Conservation (phyloP, 2,113 vertebrate species). For the Syrrhaptes paradoxus region DNA sequence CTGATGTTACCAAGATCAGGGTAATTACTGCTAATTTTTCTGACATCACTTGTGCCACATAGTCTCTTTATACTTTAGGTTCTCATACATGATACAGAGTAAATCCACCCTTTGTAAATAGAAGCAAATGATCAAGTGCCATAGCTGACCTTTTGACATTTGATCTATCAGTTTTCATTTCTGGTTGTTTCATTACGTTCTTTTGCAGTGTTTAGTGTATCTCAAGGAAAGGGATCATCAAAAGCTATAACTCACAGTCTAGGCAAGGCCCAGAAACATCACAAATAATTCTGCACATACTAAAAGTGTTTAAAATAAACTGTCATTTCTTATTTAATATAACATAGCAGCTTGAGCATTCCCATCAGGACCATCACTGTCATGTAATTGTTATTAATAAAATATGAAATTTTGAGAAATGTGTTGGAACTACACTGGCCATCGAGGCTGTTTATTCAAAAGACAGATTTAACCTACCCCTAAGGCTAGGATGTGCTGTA, state of each 20-base stretch:
- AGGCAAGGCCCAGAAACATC: background rate
- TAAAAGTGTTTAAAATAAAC: background rate
- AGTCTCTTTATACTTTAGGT: background rate
- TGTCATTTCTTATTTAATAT: background rate
- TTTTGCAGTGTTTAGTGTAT: background rate
- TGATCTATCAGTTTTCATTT: background rate
- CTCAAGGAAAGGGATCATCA: background rate
- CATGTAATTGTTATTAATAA: background rate
- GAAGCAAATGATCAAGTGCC: background rate
- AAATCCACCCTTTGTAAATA: background rate
- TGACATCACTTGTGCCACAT: background rate
- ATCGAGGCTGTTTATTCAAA: background rate
- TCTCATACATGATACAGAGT: fast-evolving
- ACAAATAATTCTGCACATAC: background rate
- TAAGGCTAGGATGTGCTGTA: background rate
- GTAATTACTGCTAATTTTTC: background rate
- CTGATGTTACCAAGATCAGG: background rate
- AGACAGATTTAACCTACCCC: background rate
- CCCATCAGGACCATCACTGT: background rate
- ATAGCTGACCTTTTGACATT: background rate
- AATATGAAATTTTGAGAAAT: background rate
- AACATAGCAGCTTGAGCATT: background rate
- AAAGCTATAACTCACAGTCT: background rate
- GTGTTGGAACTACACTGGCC: background rate
- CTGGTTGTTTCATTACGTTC: background rate